Percentiles rank a stretch among this genome's conserved stretches.
Evolutionary conservation across 2,888 invertebrate species (phyloP).

Genomic region (Cynaeus angustus): DNA sequence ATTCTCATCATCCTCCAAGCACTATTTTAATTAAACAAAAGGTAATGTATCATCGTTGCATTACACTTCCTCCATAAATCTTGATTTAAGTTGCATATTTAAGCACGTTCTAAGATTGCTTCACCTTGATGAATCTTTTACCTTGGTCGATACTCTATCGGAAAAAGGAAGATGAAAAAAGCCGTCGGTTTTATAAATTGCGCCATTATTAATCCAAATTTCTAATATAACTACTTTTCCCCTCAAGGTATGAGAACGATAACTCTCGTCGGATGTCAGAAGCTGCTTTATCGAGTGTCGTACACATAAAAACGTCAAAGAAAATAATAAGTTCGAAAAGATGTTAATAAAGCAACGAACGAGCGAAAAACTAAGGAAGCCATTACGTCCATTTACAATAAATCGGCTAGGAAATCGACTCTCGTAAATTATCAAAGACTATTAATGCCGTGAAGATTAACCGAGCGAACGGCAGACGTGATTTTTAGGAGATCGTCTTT

Average conservation of each 20-base stretch:
- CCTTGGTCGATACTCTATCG: not conserved
- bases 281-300: conserved; percentile 37
- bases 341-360: conserved; percentile 43
- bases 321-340: conserved; percentile 30
- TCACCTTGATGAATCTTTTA: conserved; percentile 16
- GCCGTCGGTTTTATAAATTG: conserved; percentile 24
- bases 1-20: conserved; percentile 2
- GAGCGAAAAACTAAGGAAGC: conserved; percentile 30
- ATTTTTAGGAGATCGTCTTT: conserved; percentile 38
- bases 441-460: conserved; percentile 53
- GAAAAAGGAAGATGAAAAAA: conserved; percentile 14
- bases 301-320: conserved; percentile 28
- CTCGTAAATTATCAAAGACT: conserved; percentile 51
- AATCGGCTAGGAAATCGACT: conserved; percentile 44
- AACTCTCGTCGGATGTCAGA: conserved; percentile 30
- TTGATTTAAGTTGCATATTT: conserved; percentile 18
- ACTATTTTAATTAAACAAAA: conserved; percentile 21
- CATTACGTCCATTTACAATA: conserved; percentile 48
- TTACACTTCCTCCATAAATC: not conserved
- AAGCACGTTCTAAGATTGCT: conserved; percentile 1
- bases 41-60: conserved; percentile 12
- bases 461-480: conserved; percentile 49
- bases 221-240: conserved; percentile 41
- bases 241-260: conserved; percentile 34
- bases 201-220: conserved; percentile 37